phyloP scores from a whole-genome alignment of 37 sponge, comb jelly and placozoan species.

The Halichondria panicea region DNA sequence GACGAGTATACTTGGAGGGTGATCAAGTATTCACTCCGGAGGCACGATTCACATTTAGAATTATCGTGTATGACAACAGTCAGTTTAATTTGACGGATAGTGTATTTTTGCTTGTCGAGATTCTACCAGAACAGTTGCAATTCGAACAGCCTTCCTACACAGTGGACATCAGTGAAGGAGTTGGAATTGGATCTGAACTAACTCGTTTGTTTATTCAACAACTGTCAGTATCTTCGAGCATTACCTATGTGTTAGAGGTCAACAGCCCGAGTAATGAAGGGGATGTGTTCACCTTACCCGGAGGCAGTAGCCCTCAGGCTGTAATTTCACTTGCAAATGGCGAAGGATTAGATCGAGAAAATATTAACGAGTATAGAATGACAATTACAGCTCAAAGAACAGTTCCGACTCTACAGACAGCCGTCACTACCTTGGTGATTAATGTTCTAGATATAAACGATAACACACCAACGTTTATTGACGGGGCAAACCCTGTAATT shows the following conservation, averaged over 20 bases:
- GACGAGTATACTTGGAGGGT: neutral
- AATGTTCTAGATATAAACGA: constrained; percentile 26
- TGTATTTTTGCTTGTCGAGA: neutral
- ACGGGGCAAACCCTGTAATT: neutral
- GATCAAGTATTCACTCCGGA: neutral
- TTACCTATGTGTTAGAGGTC: neutral
- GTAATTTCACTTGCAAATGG: neutral
- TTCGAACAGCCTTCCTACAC: constrained; percentile 21
- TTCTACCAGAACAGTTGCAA: constrained; percentile 4
- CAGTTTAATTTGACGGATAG: constrained; percentile 4
- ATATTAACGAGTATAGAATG: neutral
- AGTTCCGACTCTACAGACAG: neutral
- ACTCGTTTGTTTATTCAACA: neutral
- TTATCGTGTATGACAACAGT: constrained; percentile 11
- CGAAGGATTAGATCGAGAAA: constrained; percentile 16
- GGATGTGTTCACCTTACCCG: neutral
- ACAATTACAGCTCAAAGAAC: neutral
- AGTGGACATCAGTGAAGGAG: neutral
- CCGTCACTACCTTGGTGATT: constrained; percentile 7
- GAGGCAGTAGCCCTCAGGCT: neutral
- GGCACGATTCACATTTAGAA: constrained; percentile 1
- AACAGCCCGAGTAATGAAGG: neutral
- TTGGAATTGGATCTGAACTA: neutral
- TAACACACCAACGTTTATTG: constrained; percentile 9
- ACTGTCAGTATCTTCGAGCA: constrained; percentile 18